phyloP scores from a whole-genome alignment of 2,888 invertebrate genomes.

The Phragmatobia fuliginosa region DNA sequence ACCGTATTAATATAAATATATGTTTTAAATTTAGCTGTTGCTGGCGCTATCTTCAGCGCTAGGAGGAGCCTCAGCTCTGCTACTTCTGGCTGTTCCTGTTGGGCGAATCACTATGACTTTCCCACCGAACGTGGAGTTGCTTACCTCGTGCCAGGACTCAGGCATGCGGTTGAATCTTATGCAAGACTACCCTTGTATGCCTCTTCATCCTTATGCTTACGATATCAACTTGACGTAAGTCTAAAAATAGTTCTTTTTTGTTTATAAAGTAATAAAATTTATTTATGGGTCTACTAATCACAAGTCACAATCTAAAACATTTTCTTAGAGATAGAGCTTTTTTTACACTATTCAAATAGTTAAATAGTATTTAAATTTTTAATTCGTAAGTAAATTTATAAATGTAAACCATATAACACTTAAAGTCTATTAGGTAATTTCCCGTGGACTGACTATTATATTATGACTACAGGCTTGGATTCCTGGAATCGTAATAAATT shows the following conservation, averaged over 20 bases:
- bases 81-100: slow-evolving; percentile 90
- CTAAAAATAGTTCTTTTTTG: neutral
- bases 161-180: slow-evolving; percentile 73
- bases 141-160: slow-evolving; percentile 81
- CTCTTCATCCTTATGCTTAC: slow-evolving; percentile 77
- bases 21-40: slow-evolving; percentile 82
- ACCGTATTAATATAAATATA: neutral
- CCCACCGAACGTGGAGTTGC: slow-evolving; percentile 87
- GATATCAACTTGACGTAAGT: slow-evolving; percentile 82
- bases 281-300: neutral
- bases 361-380: too few species aligned
- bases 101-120: slow-evolving; percentile 89
- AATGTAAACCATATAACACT: too few species aligned
- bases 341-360: too few species aligned
- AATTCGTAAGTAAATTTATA: too few species aligned
- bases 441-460: neutral
- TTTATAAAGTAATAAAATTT: neutral
- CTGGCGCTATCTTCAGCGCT: slow-evolving; percentile 89
- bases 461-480: too few species aligned
- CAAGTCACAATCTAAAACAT: too few species aligned
- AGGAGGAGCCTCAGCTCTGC: slow-evolving; percentile 89
- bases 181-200: slow-evolving; percentile 82
- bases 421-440: too few species aligned
- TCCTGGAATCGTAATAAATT: neutral
- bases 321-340: too few species aligned